Conservation (phyloP, 2,113 vertebrate genomes). For the Calonectris borealis region DNA sequence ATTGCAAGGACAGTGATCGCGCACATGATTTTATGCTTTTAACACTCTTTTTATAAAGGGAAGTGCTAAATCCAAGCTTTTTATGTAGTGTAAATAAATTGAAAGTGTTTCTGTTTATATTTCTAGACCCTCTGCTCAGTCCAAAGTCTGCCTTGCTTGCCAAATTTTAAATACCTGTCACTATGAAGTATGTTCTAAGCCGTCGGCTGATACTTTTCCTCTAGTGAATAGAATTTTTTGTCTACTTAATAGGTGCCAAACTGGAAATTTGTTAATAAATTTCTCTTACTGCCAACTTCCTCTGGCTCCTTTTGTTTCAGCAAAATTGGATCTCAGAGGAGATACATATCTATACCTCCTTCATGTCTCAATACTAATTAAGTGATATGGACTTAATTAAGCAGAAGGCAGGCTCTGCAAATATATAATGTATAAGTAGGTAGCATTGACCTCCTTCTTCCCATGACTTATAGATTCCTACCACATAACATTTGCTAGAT, state of each 20-base stretch:
- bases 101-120: neutral
- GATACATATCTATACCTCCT: neutral
- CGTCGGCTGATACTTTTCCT: neutral
- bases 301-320: constrained; percentile 10
- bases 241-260: neutral
- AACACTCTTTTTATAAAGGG: neutral
- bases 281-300: neutral
- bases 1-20: neutral
- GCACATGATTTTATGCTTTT: neutral
- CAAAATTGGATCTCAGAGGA: constrained; percentile 17
- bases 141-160: neutral
- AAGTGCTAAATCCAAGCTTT: neutral
- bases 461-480: neutral
- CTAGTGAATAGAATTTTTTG: constrained; percentile 16
- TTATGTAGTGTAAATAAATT: neutral
- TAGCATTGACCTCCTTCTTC: neutral
- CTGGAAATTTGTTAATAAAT: constrained; percentile 21
- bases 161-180: constrained; percentile 45
- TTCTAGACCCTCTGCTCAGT: neutral
- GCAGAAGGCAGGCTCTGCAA: neutral
- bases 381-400: constrained; percentile 19
- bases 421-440: neutral
- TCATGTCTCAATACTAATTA: neutral
- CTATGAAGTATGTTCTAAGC: neutral
- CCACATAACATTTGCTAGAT: neutral